Base-by-base conservation (phyloP, 2,113 vertebrate genomes). In the Perca flavescens region DNA sequence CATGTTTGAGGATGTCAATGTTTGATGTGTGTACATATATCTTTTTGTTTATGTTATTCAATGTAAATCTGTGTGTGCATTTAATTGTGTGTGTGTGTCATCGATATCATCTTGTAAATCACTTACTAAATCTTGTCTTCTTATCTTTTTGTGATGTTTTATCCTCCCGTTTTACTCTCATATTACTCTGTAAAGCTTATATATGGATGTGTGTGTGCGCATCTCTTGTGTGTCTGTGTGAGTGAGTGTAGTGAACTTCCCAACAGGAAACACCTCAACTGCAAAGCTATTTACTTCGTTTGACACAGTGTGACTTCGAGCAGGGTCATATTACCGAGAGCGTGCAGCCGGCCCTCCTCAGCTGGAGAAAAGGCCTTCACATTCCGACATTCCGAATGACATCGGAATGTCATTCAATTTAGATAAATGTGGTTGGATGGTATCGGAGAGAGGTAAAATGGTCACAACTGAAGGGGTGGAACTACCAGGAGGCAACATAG, bases 201-300 rank as follows among this genome's bases (percentile, higher is more conserved):
- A 40, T 10, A 40, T 49, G 52, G 21, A 54, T n/a, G 56, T 16
- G 63, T 31, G 50, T 16, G 47, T 16, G 47, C 14, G 22, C 6
- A 34, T 6, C 34, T 34, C 6, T 34, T 0, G 54, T 19, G 43
- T 50, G 53, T 31, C 53, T 68, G 54, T 16, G 17, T 58, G 36
- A 49, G 13, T 67, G 49, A n/a, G 28, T 0, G 49, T 46, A 72
- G 79, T 80, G 63, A 85, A 70, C 78, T 70, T 82, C 87, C 86
- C 83, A 89, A 82, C 74, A 92, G 92, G 91, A 94, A 95, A 93
- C 93, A 94, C 91, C 86, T 93, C 64, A 77, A 92, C 81, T 91
- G 80, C 86, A 89, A 84, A 85, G 74, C 75, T 83, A 84, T 93
- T 90, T 91, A 92, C 83, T 80, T 82, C 76, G 81, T 91, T 91